phyloP scores from a whole-genome alignment of 1,140 invertebrate genomes.

The Pachypeltis micranthus region DNA sequence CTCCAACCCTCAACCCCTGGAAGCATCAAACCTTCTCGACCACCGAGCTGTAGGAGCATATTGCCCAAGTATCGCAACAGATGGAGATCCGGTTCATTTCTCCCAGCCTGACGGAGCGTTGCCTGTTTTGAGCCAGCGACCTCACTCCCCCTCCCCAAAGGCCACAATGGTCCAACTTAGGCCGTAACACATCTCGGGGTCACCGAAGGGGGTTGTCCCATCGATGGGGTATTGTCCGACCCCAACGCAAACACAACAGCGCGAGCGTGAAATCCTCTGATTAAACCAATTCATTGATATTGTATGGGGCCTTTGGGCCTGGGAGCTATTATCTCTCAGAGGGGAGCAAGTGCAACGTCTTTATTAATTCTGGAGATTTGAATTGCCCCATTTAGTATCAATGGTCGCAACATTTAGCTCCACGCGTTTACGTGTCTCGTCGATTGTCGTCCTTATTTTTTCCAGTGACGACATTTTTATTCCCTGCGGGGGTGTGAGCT shows the following conservation, averaged over 20 bases:
- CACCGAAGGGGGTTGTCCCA: background rate
- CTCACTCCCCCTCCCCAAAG: background rate
- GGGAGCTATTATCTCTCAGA: background rate
- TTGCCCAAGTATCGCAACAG: constrained; percentile 4
- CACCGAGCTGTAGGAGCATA: background rate
- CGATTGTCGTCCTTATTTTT: no score
- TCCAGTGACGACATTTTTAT: no score
- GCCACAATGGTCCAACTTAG: background rate
- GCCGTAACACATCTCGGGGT: no score
- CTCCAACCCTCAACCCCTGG: background rate
- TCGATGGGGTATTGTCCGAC: no score
- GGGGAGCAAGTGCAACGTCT: constrained; percentile 1
- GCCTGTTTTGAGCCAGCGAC: no score
- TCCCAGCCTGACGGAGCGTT: no score
- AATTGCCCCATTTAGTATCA: background rate
- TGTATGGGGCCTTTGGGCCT: background rate
- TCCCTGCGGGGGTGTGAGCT: no score
- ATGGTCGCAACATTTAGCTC: no score
- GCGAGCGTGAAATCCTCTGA: constrained; percentile 1
- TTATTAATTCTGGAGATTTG: constrained; percentile 2
- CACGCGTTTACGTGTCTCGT: no score
- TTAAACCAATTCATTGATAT: constrained; percentile 10
- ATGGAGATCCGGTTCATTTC: constrained; percentile 6
- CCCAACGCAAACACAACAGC: constrained; percentile 6
- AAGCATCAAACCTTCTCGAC: background rate